phyloP scores from a whole-genome alignment of 2,797 vertebrate genomes.

The Scyliorhinus canicula region DNA sequence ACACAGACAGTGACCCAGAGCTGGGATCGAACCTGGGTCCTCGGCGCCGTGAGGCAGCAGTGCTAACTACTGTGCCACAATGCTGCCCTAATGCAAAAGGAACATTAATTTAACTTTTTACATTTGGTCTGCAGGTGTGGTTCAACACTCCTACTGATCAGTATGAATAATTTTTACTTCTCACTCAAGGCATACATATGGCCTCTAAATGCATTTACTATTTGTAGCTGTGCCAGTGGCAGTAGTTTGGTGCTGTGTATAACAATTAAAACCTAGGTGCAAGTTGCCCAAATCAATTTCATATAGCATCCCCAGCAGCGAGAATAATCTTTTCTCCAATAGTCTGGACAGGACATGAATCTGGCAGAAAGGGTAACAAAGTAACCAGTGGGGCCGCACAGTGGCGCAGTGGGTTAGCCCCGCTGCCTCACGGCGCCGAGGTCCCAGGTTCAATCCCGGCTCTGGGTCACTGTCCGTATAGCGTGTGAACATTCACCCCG shows the following conservation, averaged over 20 bases:
- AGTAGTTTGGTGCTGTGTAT: neutral
- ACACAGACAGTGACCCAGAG: too few species aligned
- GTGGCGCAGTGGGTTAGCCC: too few species aligned
- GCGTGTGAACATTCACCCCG: too few species aligned
- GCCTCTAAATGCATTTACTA: neutral
- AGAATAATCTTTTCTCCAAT: neutral
- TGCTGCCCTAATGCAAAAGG: too few species aligned
- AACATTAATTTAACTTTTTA: neutral
- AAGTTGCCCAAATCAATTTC: neutral
- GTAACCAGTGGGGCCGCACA: too few species aligned
- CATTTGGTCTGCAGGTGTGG: neutral
- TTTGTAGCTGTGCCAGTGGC: neutral
- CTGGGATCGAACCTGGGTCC: too few species aligned
- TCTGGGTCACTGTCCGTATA: too few species aligned
- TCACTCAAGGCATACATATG: neutral
- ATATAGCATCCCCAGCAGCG: neutral
- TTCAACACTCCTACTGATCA: neutral
- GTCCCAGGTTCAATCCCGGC: too few species aligned
- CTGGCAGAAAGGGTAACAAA: neutral
- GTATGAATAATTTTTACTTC: neutral
- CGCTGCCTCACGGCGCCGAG: too few species aligned
- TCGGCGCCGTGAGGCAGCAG: too few species aligned
- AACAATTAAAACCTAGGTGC: neutral
- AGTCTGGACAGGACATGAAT: neutral
- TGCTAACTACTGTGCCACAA: too few species aligned